A percentile compares a stretch with the other conserved stretches of the same genome.
phyloP scores from a whole-genome alignment of 30 jellyfish, hydroid and myxozoan species.

The Aurelia aurita region DNA sequence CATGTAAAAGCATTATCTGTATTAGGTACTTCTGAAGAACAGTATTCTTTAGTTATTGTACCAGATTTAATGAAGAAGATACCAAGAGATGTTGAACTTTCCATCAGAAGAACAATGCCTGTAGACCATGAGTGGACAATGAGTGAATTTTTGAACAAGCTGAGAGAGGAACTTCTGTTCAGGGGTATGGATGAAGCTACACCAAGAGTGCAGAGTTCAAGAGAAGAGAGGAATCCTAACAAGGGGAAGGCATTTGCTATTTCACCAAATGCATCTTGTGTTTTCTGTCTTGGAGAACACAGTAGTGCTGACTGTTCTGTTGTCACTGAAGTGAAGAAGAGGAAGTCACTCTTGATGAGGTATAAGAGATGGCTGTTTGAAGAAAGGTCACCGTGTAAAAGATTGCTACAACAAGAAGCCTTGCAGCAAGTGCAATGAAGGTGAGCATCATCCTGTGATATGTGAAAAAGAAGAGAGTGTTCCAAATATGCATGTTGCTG shows the following conservation, averaged over 20 bases:
- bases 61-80: not conserved
- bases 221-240: constrained; percentile 47
- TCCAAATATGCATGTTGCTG: constrained; percentile 39
- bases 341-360: constrained; percentile 11
- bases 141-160: too few species aligned
- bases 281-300: constrained; percentile 46
- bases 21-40: constrained; percentile 32
- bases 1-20: constrained; percentile 42
- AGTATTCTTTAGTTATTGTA: constrained; percentile 21
- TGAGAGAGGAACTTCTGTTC: constrained; percentile 52
- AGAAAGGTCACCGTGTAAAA: constrained; percentile 37
- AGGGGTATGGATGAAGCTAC: constrained; percentile 55
- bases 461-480: constrained; percentile 38
- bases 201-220: constrained; percentile 36
- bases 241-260: constrained; percentile 45
- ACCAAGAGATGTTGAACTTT: not conserved
- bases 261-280: constrained; percentile 36
- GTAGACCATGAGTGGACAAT: constrained; percentile 46
- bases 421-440: constrained; percentile 54
- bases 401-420: constrained; percentile 43
- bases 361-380: constrained; percentile 36
- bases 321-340: constrained; percentile 42
- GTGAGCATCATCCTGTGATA: constrained; percentile 40
- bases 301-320: constrained; percentile 2
- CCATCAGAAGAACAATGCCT: constrained; percentile 4